Percentiles rank a stretch among this genome's conserved stretches.
phyloP scores from a whole-genome alignment of 2,113 vertebrate genomes.

The Lonchura striata region DNA sequence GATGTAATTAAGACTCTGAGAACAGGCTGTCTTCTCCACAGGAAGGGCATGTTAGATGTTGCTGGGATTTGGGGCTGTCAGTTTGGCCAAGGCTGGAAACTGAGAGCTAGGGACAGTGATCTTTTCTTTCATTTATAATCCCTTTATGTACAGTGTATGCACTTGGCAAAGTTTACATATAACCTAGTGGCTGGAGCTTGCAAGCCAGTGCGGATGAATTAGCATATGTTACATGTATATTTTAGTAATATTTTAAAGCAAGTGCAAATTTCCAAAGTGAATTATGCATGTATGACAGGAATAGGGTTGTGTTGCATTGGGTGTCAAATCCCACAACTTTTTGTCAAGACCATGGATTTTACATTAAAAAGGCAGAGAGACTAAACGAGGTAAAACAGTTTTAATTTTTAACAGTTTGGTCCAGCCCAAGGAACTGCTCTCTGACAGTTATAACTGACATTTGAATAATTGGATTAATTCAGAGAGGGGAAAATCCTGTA shows the following conservation, averaged over 20 bases:
- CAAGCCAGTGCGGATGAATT: conserved; percentile 79
- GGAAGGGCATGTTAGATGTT: conserved; percentile 95
- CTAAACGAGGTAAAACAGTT: conserved; percentile 89
- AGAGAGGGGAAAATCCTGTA: conserved; percentile 78
- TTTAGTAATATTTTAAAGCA: conserved; percentile 91
- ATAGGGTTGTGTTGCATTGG: conserved; percentile 82
- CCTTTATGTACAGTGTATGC: conserved; percentile 83
- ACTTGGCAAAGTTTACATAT: conserved; percentile 83
- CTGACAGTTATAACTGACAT: conserved; percentile 91
- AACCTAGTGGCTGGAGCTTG: conserved; percentile 77
- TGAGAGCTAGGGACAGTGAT: conserved; percentile 86
- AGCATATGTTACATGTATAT: conserved; percentile 98
- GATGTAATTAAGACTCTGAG: conserved; percentile 91
- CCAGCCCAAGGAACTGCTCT: conserved; percentile 76
- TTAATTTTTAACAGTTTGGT: conserved; percentile 87
- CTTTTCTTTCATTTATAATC: conserved; percentile 95
- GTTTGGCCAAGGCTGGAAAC: conserved; percentile 82
- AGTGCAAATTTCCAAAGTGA: conserved; percentile 84
- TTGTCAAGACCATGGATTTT: conserved; percentile 85
- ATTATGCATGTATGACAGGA: conserved; percentile 93
- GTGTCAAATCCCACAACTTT: conserved; percentile 92
- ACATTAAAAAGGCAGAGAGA: conserved; percentile 89
- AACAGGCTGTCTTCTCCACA: conserved; percentile 94
- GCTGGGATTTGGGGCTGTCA: conserved; percentile 89
- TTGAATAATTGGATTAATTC: conserved; percentile 95